Evolutionary conservation across 1,140 invertebrate species (phyloP).

Genomic region (Colletes gigas): DNA sequence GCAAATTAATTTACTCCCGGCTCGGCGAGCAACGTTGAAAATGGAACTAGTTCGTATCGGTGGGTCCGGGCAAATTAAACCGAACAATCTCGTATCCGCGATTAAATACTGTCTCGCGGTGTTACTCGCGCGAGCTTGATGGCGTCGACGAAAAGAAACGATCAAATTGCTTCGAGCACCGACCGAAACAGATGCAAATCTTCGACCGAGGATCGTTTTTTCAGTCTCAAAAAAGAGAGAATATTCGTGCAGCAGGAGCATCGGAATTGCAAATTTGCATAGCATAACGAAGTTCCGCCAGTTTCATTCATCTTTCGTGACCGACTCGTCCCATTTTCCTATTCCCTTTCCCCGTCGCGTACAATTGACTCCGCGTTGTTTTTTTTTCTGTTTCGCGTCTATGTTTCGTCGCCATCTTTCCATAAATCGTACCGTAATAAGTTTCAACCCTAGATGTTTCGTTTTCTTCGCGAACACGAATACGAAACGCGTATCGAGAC

Average conservation of each 20-base stretch:
- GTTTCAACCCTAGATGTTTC: neutral
- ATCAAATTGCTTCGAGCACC: too few species aligned
- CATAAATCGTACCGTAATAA: neutral
- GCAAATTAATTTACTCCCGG: slow-evolving; percentile 31
- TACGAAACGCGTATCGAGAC: slow-evolving; percentile 37
- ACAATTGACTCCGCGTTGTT: neutral
- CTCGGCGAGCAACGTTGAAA: neutral
- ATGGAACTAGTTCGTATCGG: slow-evolving; percentile 13
- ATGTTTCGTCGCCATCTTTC: neutral
- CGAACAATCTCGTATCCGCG: slow-evolving; percentile 34
- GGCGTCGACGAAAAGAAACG: too few species aligned
- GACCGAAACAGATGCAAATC: too few species aligned
- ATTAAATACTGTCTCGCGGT: slow-evolving; percentile 10
- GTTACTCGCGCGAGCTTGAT: neutral
- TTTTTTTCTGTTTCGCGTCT: neutral
- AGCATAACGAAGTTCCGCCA: neutral
- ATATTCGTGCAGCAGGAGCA: too few species aligned
- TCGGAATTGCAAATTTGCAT: neutral
- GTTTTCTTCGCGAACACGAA: neutral
- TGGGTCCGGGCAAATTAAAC: neutral
- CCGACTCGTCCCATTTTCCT: slow-evolving; percentile 58
- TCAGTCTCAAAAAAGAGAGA: neutral
- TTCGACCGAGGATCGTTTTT: too few species aligned
- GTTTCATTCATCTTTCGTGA: slow-evolving; percentile 64
- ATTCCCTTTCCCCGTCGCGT: neutral